phyloP scores from a whole-genome alignment of 2,888 invertebrate species.

The Mactromeris polynyma region DNA sequence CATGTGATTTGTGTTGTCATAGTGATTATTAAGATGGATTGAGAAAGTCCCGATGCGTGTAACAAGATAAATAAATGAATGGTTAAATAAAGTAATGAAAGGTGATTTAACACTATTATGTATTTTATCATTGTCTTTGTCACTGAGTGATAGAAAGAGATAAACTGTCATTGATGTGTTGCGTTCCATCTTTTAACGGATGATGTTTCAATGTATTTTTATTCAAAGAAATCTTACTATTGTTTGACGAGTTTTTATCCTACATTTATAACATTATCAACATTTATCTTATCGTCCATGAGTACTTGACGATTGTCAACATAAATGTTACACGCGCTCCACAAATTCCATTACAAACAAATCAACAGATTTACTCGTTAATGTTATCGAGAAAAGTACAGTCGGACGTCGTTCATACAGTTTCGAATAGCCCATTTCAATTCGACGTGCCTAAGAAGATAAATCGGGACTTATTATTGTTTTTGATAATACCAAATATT shows the following conservation, averaged over 20 bases:
- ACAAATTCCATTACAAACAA: no score
- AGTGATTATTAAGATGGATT: conserved; percentile 39
- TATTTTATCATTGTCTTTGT: conserved; percentile 26
- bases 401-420: no score
- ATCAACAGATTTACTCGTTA: no score
- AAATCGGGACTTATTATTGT: no score
- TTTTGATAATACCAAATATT: no score
- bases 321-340: not conserved
- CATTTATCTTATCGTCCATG: not conserved
- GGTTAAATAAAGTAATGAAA: conserved; percentile 16
- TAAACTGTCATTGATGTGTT: not conserved
- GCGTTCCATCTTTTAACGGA: not conserved
- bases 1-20: conserved; percentile 15
- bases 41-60: conserved; percentile 31
- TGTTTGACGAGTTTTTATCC: no score
- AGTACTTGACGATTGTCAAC: not conserved
- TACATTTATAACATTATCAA: no score
- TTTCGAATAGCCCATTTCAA: no score
- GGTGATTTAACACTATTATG: not conserved
- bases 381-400: no score
- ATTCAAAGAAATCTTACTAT: not conserved
- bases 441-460: no score
- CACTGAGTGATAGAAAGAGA: not conserved
- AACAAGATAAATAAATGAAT: conserved; percentile 2
- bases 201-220: not conserved